A percentile compares a stretch with the other conserved stretches of the same genome.
Conservation (phyloP, 2,888 invertebrate species). For the Catocala fraxini region DNA sequence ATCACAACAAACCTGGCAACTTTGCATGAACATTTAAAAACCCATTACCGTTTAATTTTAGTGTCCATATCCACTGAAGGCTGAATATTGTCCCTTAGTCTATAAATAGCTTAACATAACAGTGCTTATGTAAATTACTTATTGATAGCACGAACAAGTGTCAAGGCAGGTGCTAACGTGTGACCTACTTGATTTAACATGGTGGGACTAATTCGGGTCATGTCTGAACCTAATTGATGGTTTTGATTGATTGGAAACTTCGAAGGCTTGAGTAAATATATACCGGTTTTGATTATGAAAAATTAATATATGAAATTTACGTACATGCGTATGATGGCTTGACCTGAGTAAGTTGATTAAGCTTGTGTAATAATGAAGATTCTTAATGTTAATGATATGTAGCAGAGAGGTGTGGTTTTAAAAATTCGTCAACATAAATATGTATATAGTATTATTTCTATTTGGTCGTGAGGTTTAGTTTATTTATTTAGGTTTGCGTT, state of each 20-base stretch:
- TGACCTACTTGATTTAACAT: conserved; percentile 22
- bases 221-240: conserved; percentile 6
- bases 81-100: conserved; percentile 6
- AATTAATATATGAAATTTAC: not conserved
- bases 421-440: too few relatives aligned
- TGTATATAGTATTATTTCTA: too few relatives aligned
- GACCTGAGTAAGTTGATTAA: not conserved
- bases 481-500: too few relatives aligned
- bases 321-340: too few relatives aligned
- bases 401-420: too few relatives aligned
- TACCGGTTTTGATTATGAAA: not conserved
- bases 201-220: conserved; percentile 30
- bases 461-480: too few relatives aligned
- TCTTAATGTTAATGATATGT: too few relatives aligned
- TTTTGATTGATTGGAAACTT: conserved; percentile 15
- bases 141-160: conserved; percentile 8
- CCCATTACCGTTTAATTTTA: conserved; percentile 1
- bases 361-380: too few relatives aligned
- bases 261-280: not conserved
- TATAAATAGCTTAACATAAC: conserved; percentile 4
- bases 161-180: conserved; percentile 7
- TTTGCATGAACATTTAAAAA: not conserved
- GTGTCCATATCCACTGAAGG: not conserved
- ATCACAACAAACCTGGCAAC: too few relatives aligned
- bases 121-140: conserved; percentile 8